These are phyloP conservation scores for Leucosticte australis DNA, from an alignment of 2,113 vertebrate species.

Conservation along the genomic window DNA sequence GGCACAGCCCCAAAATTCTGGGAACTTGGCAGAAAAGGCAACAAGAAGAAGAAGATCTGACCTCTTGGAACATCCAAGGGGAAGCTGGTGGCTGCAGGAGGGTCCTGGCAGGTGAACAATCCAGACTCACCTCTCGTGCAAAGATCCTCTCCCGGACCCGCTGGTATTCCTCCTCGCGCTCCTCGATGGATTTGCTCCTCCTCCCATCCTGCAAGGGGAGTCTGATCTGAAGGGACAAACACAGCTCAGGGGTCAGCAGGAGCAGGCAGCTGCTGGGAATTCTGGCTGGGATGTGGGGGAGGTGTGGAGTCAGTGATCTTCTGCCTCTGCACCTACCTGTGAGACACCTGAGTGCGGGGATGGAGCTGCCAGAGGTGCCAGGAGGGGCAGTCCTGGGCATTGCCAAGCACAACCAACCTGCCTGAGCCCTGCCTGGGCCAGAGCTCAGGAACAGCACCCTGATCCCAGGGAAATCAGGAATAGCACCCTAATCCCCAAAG, in stretches of 20 bases:
- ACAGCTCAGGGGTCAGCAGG: constrained; percentile 72
- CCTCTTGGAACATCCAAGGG: neutral
- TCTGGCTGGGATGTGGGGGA: neutral
- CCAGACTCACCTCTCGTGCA: constrained; percentile 92
- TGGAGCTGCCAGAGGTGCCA: neutral
- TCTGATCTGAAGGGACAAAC: constrained; percentile 89
- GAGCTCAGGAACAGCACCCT: neutral
- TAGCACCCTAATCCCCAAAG: no score
- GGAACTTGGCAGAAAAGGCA: neutral
- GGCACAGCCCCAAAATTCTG: neutral
- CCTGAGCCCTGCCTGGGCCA: neutral
- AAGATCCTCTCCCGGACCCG: constrained; percentile 98
- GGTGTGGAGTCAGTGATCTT: no score
- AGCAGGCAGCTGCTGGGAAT: neutral
- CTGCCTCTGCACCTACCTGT: neutral
- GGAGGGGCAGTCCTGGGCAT: neutral
- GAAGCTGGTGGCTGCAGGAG: neutral
- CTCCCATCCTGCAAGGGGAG: constrained; percentile 98
- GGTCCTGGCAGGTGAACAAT: neutral
- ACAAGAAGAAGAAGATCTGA: neutral
- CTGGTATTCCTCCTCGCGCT: constrained; percentile 98
- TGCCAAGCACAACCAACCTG: neutral
- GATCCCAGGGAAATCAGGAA: neutral
- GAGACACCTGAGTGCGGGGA: neutral
- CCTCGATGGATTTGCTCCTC: constrained; percentile 98